Percentiles rank a stretch among this genome's conserved stretches.
phyloP scores from a whole-genome alignment of 1,140 invertebrate genomes.

The Lethrus apterus region DNA sequence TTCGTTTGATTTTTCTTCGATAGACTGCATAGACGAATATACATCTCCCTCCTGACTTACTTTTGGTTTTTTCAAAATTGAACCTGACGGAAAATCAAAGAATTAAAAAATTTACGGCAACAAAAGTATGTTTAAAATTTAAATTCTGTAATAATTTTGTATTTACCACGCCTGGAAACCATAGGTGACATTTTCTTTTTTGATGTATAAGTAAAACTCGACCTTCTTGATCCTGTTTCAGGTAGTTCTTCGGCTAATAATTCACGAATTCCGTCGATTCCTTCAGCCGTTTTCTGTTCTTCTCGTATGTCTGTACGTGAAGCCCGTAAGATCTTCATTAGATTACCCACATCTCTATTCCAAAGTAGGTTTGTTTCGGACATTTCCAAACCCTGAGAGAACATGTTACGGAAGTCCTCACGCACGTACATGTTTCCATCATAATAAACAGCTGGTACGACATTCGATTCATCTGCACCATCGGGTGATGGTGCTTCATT shows the following conservation, averaged over 20 bases:
- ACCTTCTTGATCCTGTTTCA: conserved; percentile 5
- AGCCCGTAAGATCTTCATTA: conserved; percentile 21
- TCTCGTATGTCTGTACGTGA: background rate
- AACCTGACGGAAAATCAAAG: too few species aligned
- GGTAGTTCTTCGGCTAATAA: background rate
- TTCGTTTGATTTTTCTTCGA: background rate
- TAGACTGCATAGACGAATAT: too few species aligned
- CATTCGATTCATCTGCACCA: conserved; percentile 16
- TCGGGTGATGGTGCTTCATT: conserved; percentile 19
- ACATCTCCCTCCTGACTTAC: too few species aligned
- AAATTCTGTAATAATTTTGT: too few species aligned
- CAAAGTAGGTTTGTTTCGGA: conserved; percentile 24
- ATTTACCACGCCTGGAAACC: too few species aligned
- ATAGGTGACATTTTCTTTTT: too few species aligned
- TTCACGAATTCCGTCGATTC: background rate
- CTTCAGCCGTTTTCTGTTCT: background rate
- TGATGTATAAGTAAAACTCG: too few species aligned
- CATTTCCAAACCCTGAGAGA: conserved; percentile 21
- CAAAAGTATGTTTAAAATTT: too few species aligned
- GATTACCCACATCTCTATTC: conserved; percentile 30
- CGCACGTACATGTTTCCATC: conserved; percentile 32
- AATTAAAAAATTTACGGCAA: too few species aligned
- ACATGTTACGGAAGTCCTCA: conserved; percentile 33
- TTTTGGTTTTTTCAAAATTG: too few species aligned
- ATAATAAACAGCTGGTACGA: conserved; percentile 29